A percentile compares a stretch with the other conserved stretches of the same genome.
phyloP scores from a whole-genome alignment of 2,888 invertebrate genomes.

The Neuroscelio doddi region DNA sequence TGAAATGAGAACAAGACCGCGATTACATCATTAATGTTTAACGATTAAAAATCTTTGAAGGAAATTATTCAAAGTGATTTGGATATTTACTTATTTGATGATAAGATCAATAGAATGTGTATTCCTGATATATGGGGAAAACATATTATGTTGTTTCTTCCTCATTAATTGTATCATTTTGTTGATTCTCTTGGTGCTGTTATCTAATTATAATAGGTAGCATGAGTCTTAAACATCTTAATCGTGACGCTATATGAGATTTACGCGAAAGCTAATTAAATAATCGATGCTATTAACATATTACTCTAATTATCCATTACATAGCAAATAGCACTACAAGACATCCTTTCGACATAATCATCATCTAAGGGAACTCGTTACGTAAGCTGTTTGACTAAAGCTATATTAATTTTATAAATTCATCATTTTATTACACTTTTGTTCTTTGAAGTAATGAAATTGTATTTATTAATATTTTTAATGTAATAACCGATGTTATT shows the following conservation, averaged over 20 bases:
- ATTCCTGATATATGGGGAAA: no score
- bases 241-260: slow-evolving; percentile 20
- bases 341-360: slow-evolving; percentile 16
- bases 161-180: no score
- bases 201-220: slow-evolving; percentile 24
- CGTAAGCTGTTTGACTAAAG: slow-evolving; percentile 24
- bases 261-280: slow-evolving; percentile 30
- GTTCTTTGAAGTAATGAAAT: no score
- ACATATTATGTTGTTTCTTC: no score
- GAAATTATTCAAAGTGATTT: slow-evolving; percentile 14
- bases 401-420: neutral
- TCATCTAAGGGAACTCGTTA: slow-evolving; percentile 2
- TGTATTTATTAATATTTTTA: no score
- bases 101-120: no score
- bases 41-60: slow-evolving; percentile 10
- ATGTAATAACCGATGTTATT: no score
- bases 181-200: slow-evolving; percentile 11
- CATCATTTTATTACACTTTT: slow-evolving; percentile 5
- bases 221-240: slow-evolving; percentile 34
- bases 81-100: no score
- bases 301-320: slow-evolving; percentile 31
- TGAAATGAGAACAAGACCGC: slow-evolving; percentile 15
- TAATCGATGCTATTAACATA: slow-evolving; percentile 39
- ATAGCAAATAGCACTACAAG: slow-evolving; percentile 16
- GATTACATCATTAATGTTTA: slow-evolving; percentile 19